Conservation (phyloP, 2,888 invertebrate genomes). For the Agelastica alni region DNA sequence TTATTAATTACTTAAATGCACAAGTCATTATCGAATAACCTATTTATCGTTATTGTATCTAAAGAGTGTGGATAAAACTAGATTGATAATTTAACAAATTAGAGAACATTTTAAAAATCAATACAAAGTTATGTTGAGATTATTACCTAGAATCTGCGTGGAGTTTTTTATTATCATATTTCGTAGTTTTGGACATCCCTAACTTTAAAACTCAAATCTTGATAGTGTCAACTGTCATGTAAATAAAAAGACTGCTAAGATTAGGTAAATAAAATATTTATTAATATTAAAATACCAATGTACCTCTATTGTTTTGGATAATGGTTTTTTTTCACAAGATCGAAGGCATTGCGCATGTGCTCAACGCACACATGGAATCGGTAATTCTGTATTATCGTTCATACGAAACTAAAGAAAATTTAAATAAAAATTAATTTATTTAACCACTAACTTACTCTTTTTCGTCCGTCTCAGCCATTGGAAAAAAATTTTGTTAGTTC, state of each 20-base stretch:
- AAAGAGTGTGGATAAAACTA: too few species aligned
- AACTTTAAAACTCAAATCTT: not conserved
- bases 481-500: conserved; percentile 5
- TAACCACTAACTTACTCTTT: conserved; percentile 31
- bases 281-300: conserved; percentile 22
- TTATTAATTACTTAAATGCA: too few species aligned
- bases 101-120: conserved; percentile 1
- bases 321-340: conserved; percentile 23
- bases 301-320: conserved; percentile 17
- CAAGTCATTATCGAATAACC: too few species aligned
- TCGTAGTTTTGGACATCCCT: too few species aligned
- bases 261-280: conserved; percentile 6
- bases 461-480: conserved; percentile 27
- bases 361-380: conserved; percentile 32
- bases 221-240: conserved; percentile 2
- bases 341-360: conserved; percentile 35
- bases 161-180: not conserved
- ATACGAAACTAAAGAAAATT: conserved; percentile 31
- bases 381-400: conserved; percentile 31
- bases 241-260: conserved; percentile 4
- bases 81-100: not conserved
- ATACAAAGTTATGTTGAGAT: not conserved
- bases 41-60: too few species aligned
- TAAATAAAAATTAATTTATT: conserved; percentile 28
- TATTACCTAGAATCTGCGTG: conserved; percentile 3